A percentile compares a stretch with the other conserved stretches of the same genome.
Evolutionary conservation across 2,113 vertebrate species (phyloP).

Genomic region (Promerops cafer): DNA sequence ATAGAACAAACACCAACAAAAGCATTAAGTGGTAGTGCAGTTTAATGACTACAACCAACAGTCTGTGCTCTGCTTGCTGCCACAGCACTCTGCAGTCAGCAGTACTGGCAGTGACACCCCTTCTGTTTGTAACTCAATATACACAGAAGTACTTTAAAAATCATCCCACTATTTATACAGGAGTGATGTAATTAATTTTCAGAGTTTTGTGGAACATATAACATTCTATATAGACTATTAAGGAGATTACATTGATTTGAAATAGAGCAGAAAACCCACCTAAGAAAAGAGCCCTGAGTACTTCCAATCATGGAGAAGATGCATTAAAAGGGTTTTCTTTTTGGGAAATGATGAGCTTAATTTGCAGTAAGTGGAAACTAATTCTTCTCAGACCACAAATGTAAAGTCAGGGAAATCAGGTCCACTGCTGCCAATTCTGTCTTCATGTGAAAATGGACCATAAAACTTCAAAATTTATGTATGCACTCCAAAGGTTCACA

Average conservation of each 20-base stretch:
- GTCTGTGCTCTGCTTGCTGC: conserved; percentile 44
- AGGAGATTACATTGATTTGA: not conserved
- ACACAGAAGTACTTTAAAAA: conserved; percentile 23
- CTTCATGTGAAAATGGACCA: not conserved
- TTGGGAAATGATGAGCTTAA: not conserved
- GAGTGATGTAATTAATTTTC: conserved; percentile 18
- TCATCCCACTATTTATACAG: conserved; percentile 19
- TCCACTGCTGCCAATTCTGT: not conserved
- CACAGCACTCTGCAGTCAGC: conserved; percentile 21
- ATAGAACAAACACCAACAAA: conserved; percentile 47
- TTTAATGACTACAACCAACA: conserved; percentile 40
- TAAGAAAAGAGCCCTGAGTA: not conserved
- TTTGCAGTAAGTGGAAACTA: not conserved
- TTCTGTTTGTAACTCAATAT: conserved; percentile 8
- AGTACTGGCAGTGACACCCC: not conserved
- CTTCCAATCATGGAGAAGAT: not conserved
- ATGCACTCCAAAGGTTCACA: not conserved
- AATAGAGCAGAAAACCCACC: not conserved
- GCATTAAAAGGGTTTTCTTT: not conserved
- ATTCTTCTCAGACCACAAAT: not conserved
- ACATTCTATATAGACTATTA: conserved; percentile 27
- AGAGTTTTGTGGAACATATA: not conserved
- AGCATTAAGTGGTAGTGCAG: conserved; percentile 16
- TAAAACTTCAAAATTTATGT: not conserved
- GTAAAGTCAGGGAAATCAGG: not conserved